Evolutionary conservation across 2,797 vertebrate species (phyloP), one percentile per base, ranked within the genome.

Genomic region (Rhodeus uyekii): DNA sequence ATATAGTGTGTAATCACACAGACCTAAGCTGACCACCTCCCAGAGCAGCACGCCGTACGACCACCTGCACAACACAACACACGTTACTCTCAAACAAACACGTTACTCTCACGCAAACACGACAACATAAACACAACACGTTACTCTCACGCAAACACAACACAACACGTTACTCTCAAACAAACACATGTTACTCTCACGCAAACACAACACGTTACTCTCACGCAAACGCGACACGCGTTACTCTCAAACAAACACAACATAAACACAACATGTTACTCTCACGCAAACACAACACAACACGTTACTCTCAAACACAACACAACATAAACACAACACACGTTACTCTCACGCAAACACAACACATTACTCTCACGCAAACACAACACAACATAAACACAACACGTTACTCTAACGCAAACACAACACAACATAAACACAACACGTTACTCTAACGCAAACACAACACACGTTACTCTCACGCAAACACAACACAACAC

Each of bases 11-110:
- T n/a, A n/a, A n/a, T n/a, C n/a, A n/a, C 22, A 38, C 95, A 92
- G 78, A 97, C 96, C 96, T 91, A 97, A 91, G 89, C 95, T 96
- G 71, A 96, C 96, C n/a, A 97, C 95, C 91, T 96, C 96, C 96
- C 96, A 96, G 2, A 97, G 88, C 6, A 97, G 90, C 65, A 96
- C 94, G 8, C 96, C 96, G 0, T 95, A 97, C 14, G 96, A 97
- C 96, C 96, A 96, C 44, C 96, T 96, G 90, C 50, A 89, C 55
- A 73, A 84, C 27, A 87, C 5, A 72, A 80, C 53, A 55, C 50
- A 9, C 3, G 1, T 44, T 44, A 44, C 42, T 14, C 42, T 44
- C 50, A 50, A 6, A 8, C 19, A 50, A 6, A 53, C 48, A 48
- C 48, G 16, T 48, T 48, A 48, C 16, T 5, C 16, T 18, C 44